These are phyloP conservation scores for Solen grandis DNA, from an alignment of 1,140 invertebrate genomes.

Conservation along the genomic window DNA sequence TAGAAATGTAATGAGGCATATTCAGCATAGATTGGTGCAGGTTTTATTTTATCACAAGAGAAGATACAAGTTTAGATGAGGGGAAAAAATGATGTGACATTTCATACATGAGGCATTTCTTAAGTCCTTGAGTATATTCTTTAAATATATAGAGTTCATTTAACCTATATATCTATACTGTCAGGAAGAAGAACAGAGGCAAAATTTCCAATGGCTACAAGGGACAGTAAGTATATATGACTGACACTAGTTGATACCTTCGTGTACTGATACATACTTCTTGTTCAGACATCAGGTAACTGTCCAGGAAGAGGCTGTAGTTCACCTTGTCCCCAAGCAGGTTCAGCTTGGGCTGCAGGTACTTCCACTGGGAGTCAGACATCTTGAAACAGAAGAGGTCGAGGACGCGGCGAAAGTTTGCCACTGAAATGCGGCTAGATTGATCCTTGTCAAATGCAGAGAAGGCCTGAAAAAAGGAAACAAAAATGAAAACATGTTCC, in stretches of 20 bases:
- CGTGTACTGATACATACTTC: conserved; percentile 63
- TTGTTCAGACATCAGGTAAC: conserved; percentile 61
- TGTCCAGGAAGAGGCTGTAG: conserved; percentile 71
- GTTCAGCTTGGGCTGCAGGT: conserved; percentile 64
- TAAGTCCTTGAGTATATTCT: too few relatives aligned
- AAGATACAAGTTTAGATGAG: too few relatives aligned
- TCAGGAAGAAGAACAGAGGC: not conserved
- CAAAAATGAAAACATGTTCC: not conserved
- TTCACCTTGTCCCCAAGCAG: conserved; percentile 67
- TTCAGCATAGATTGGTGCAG: too few relatives aligned
- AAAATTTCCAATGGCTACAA: not conserved
- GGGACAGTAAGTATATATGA: not conserved
- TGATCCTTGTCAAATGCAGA: conserved; percentile 74
- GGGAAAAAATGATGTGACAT: too few relatives aligned
- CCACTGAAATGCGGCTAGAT: conserved; percentile 66
- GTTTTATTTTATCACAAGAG: too few relatives aligned
- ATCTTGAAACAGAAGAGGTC: conserved; percentile 77
- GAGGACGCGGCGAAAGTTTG: conserved; percentile 72
- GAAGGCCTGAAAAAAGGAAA: conserved; percentile 69
- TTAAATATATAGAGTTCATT: too few relatives aligned
- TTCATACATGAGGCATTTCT: too few relatives aligned
- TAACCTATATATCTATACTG: too few relatives aligned
- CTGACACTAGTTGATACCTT: too few relatives aligned
- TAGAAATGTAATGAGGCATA: too few relatives aligned
- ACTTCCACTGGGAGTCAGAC: conserved; percentile 74